phyloP scores from a whole-genome alignment of 2,888 invertebrate species.

The Agriopis aurantiaria region DNA sequence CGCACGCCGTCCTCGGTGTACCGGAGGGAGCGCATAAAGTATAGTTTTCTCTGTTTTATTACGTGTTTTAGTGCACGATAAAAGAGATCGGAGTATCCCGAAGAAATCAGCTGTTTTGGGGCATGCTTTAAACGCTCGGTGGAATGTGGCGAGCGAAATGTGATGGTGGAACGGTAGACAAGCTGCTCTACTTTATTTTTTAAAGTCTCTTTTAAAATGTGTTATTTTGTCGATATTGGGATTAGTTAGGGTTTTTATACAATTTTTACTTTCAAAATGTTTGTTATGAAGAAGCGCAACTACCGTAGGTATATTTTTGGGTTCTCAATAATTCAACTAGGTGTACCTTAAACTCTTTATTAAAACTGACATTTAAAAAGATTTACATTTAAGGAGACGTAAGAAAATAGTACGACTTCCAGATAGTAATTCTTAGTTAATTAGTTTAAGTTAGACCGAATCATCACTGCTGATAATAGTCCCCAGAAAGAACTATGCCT shows the following conservation, averaged over 20 bases:
- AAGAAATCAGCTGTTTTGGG: constrained; percentile 85
- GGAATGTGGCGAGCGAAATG: constrained; percentile 85
- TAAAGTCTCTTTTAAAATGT: background rate
- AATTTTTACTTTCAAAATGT: background rate
- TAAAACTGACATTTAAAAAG: background rate
- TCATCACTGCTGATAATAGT: too few relatives aligned
- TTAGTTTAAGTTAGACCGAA: too few relatives aligned
- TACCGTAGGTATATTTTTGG: background rate
- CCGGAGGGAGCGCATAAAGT: constrained; percentile 83
- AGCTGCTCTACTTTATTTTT: constrained; percentile 70
- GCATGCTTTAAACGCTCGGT: constrained; percentile 85
- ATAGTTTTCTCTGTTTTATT: constrained; percentile 87
- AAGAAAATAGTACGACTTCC: too few relatives aligned
- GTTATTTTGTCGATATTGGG: background rate
- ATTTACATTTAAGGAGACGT: too few relatives aligned
- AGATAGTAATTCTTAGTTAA: too few relatives aligned
- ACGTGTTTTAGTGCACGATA: constrained; percentile 81
- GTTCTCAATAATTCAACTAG: background rate
- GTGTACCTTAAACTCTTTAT: background rate
- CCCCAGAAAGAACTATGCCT: too few relatives aligned
- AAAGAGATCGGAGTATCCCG: constrained; percentile 83
- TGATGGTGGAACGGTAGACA: constrained; percentile 65
- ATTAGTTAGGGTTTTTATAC: background rate
- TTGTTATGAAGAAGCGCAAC: constrained; percentile 10
- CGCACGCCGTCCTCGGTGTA: constrained; percentile 84